Percentiles rank a stretch among this genome's conserved stretches.
These are phyloP conservation scores for Drosophila borealis DNA, from an alignment of 2,888 invertebrate genomes.

Conservation along the genomic window DNA sequence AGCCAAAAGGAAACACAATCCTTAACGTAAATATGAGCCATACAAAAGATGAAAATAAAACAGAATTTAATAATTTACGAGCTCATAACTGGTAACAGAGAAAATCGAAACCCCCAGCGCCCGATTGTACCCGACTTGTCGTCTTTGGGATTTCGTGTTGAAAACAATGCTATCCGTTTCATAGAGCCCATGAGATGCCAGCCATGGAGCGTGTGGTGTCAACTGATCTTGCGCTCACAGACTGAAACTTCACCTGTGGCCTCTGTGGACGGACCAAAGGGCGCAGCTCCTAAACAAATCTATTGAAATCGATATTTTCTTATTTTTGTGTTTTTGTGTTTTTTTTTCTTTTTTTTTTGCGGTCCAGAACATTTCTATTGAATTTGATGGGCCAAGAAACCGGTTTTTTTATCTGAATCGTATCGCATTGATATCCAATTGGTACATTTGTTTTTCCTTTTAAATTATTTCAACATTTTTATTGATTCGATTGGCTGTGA, in stretches of 20 bases:
- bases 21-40: constrained; percentile 51
- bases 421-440: constrained; percentile 35
- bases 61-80: constrained; percentile 72
- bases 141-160: constrained; percentile 22
- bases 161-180: constrained; percentile 49
- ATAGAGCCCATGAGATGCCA: constrained; percentile 37
- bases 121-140: not conserved
- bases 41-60: constrained; percentile 34
- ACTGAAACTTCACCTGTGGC: constrained; percentile 19
- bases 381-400: constrained; percentile 43
- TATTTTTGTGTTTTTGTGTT: not conserved
- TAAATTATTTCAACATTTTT: constrained; percentile 70
- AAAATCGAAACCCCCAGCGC: constrained; percentile 53
- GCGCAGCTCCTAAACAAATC: constrained; percentile 56
- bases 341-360: constrained; percentile 29
- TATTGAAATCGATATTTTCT: constrained; percentile 72
- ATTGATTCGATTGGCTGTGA: constrained; percentile 65
- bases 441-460: constrained; percentile 44
- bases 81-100: constrained; percentile 69
- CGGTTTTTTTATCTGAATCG: constrained; percentile 44
- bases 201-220: constrained; percentile 42
- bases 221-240: constrained; percentile 38
- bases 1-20: constrained; percentile 64
- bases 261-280: constrained; percentile 15
- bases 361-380: constrained; percentile 67